phyloP scores from a whole-genome alignment of 2,888 invertebrate genomes.

The Torymus aiolomorphi region DNA sequence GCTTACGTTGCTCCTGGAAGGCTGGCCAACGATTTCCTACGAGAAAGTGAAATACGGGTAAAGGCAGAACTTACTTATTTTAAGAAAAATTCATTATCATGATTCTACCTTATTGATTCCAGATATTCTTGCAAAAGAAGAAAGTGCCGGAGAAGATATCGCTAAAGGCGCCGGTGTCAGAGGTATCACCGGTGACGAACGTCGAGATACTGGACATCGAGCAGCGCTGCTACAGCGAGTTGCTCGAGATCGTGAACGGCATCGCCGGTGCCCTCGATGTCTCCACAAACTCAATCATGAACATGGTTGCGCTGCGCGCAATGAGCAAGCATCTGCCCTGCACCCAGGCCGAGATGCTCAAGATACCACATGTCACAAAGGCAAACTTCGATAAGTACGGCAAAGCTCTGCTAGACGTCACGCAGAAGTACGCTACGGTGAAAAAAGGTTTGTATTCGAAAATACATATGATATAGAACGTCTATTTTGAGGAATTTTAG shows the following conservation, averaged over 20 bases:
- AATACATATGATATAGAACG: too few relatives aligned
- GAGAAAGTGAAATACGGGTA: slow-evolving; percentile 75
- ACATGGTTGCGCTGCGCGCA: slow-evolving; percentile 77
- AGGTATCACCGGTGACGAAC: slow-evolving; percentile 17
- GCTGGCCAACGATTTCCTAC: slow-evolving; percentile 79
- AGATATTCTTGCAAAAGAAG: slow-evolving; percentile 46
- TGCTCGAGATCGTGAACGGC: slow-evolving; percentile 77
- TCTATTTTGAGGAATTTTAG: not conserved
- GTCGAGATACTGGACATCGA: slow-evolving; percentile 71
- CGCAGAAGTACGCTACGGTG: slow-evolving; percentile 83
- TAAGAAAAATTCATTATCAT: too few relatives aligned
- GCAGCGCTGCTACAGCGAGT: slow-evolving; percentile 78
- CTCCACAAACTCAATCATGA: slow-evolving; percentile 79
- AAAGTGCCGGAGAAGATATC: not conserved
- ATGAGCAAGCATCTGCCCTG: slow-evolving; percentile 89
- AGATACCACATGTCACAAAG: slow-evolving; percentile 90
- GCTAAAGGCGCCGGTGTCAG: not conserved
- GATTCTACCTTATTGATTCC: not conserved
- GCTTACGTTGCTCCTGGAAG: slow-evolving; percentile 89
- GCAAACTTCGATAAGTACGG: slow-evolving; percentile 93
- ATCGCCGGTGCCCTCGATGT: slow-evolving; percentile 77
- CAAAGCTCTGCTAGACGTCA: slow-evolving; percentile 84
- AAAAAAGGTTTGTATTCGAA: slow-evolving; percentile 72
- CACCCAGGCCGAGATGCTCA: slow-evolving; percentile 84
- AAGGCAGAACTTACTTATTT: too few relatives aligned